Evolutionary conservation across 2,113 vertebrate species (phyloP), one percentile per base, ranked within the genome.

Genomic region (Muscicapa adusta): DNA sequence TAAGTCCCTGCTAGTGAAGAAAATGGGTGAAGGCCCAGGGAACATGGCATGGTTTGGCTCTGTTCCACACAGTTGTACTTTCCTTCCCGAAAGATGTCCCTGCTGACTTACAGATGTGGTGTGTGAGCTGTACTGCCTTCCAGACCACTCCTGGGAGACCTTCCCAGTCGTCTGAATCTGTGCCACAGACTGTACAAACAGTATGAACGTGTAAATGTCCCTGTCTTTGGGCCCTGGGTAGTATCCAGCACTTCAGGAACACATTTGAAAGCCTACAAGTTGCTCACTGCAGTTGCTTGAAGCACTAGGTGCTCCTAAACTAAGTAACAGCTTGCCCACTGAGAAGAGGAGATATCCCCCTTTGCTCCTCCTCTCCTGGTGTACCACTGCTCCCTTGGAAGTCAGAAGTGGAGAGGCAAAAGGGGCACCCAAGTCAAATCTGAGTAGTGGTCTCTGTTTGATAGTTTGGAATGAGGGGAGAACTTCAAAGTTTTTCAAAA

Each of bases 231-330:
- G 24, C 68, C 8, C 24, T 67, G 33, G 7, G 3, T 42, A 38
- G 38, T 62, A 71, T 31, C 26, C 38, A 60, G 42, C 12, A 31
- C 51, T 23, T 56, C 29, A 63, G 40, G 5, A 54, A 28, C 15
- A n/a, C 0, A 2, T 66, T 82, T 63, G 65, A 68, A 83, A 56
- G 24, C 12, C 23, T 79, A 0, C 0, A 0, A 9, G 10, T 28
- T 66, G 18, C 42, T 91, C 33, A 38, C 0, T 2, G 1, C 11
- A 11, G 10, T 61, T 88, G 16, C 29, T 66, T 2, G 10, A 50
- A 66, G 34, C 8, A 36, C 14, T 57, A 5, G 1, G 10, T 66
- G 2, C 18, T 67, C 26, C 51, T 84, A n/a, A 91, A 14, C 10
- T 66, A 45, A 74, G 65, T 8, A 45, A 34, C 34, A 76, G 23